phyloP scores from a whole-genome alignment of 2,797 vertebrate species.

The Hippopotamyrus pictus region DNA sequence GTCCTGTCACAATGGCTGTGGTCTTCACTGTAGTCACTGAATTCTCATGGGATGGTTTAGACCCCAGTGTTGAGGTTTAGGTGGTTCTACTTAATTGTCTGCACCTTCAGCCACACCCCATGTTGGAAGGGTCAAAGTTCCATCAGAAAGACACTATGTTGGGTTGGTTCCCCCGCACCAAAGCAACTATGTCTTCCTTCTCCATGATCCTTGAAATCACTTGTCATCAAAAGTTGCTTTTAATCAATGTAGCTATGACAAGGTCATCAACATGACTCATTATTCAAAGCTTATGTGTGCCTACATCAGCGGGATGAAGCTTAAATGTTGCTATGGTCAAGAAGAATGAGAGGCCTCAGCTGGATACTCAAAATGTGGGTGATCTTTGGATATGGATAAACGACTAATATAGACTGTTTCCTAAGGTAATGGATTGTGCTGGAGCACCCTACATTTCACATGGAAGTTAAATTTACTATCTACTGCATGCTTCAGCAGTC shows the following conservation, averaged over 20 bases:
- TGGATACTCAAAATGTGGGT: slow-evolving; percentile 12
- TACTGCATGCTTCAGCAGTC: not conserved
- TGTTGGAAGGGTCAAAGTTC: not conserved
- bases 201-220: slow-evolving; percentile 1
- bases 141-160: not conserved
- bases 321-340: slow-evolving; percentile 10
- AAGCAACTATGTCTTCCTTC: not conserved
- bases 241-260: not conserved
- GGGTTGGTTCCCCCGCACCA: not conserved
- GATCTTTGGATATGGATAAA: not conserved
- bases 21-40: not conserved
- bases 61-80: not conserved
- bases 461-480: not conserved
- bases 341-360: slow-evolving; percentile 26
- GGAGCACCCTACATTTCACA: not conserved
- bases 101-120: not conserved
- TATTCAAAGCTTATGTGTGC: not conserved
- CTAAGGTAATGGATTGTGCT: not conserved
- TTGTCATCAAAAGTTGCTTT: not conserved
- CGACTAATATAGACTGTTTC: not conserved
- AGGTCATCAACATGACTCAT: not conserved
- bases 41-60: not conserved
- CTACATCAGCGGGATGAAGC: not conserved
- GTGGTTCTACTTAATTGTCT: not conserved
- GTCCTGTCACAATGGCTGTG: not conserved